A percentile compares a stretch with the other conserved stretches of the same genome.
Evolutionary conservation across 2,113 vertebrate species (phyloP).

Genomic region (Capreolus pygargus): DNA sequence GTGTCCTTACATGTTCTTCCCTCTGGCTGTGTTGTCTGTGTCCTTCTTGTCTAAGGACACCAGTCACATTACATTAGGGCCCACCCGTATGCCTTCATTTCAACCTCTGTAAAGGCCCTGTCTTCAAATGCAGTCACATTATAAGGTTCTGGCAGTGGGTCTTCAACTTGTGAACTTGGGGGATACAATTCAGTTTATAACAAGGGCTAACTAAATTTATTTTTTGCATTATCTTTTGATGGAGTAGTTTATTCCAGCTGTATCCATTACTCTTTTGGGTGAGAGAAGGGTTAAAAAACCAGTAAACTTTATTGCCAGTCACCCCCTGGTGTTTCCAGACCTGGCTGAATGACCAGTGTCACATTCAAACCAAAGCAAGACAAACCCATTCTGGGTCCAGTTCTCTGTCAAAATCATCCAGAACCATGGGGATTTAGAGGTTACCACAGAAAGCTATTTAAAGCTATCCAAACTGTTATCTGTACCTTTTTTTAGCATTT

Average conservation of each 20-base stretch:
- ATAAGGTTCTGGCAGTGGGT: neutral
- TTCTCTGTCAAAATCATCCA: neutral
- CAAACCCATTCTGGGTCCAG: neutral
- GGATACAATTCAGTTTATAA: neutral
- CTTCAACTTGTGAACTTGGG: neutral
- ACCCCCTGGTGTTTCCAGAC: neutral
- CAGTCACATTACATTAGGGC: neutral
- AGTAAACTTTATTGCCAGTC: neutral
- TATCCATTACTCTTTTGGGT: neutral
- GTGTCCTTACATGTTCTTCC: neutral
- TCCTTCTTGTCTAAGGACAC: neutral
- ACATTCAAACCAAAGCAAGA: neutral
- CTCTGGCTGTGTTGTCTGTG: neutral
- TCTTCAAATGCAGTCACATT: neutral
- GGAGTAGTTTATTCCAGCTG: neutral
- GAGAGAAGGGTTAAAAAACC: neutral
- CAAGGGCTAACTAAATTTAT: neutral
- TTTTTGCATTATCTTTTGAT: neutral
- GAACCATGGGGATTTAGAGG: neutral
- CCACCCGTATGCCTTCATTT: neutral
- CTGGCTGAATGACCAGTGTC: neutral
- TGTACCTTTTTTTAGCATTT: constrained; percentile 4
- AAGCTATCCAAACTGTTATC: constrained; percentile 19
- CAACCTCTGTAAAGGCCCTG: neutral
- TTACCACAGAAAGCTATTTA: constrained; percentile 7